These are phyloP conservation scores for Thalassophryne amazonica DNA, from an alignment of 2,797 vertebrate species.

Conservation along the genomic window DNA sequence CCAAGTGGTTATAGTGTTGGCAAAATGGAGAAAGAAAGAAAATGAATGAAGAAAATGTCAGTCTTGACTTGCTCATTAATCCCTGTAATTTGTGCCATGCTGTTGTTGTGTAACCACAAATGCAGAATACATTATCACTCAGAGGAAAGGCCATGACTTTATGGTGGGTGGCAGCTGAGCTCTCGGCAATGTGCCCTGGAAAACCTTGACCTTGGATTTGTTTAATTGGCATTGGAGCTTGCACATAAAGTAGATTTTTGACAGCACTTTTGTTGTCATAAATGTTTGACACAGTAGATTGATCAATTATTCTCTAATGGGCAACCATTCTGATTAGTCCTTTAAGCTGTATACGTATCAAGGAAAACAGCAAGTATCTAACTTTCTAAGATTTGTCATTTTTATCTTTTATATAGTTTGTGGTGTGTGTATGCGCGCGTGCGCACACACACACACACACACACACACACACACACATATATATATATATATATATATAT, in stretches of 20 bases:
- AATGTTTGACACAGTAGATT: too few relatives aligned
- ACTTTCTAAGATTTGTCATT: too few relatives aligned
- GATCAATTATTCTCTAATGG: too few relatives aligned
- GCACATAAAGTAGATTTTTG: background rate
- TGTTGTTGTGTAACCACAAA: conserved; percentile 59
- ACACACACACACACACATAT: too few relatives aligned
- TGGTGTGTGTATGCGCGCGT: too few relatives aligned
- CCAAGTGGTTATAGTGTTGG: conserved; percentile 1
- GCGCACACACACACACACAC: too few relatives aligned
- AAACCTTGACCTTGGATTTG: conserved; percentile 13
- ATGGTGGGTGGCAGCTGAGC: conserved; percentile 40
- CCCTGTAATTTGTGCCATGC: conserved; percentile 39
- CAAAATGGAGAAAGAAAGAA: conserved; percentile 34
- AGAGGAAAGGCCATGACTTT: conserved; percentile 64
- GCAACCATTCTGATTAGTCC: too few relatives aligned
- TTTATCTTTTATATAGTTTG: too few relatives aligned
- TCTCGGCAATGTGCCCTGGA: conserved; percentile 17
- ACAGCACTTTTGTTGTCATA: conserved; percentile 5
- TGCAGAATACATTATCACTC: conserved; percentile 50
- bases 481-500: too few relatives aligned
- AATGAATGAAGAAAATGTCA: conserved; percentile 45
- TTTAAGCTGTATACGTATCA: too few relatives aligned
- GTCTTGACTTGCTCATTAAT: conserved; percentile 59
- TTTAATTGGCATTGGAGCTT: conserved; percentile 3
- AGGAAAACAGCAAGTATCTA: too few relatives aligned